Evolutionary conservation across 2,797 vertebrate species (phyloP).

Genomic region (Hippocampus kuda): DNA sequence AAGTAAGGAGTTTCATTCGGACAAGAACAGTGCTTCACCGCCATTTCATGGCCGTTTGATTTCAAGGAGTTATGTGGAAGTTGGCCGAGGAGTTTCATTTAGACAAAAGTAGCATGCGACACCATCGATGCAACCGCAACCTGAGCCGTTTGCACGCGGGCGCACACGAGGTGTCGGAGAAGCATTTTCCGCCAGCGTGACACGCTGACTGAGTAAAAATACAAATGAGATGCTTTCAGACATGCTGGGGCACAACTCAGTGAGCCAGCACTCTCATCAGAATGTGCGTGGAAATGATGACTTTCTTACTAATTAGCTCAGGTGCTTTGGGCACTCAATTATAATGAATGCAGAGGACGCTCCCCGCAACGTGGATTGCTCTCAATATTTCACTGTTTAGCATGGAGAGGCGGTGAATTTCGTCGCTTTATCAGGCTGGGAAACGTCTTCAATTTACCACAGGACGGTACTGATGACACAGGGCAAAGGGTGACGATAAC

Average conservation of each 20-base stretch:
- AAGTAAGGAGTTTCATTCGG: background rate
- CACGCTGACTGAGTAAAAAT: constrained; percentile 48
- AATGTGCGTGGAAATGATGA: background rate
- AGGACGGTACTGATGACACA: too few species aligned
- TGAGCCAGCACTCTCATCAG: constrained; percentile 1
- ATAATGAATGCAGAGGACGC: background rate
- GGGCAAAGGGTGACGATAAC: background rate
- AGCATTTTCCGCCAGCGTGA: constrained; percentile 40
- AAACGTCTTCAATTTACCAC: background rate
- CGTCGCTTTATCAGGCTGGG: background rate
- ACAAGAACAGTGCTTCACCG: background rate
- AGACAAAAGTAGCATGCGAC: constrained; percentile 42
- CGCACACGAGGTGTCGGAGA: constrained; percentile 30
- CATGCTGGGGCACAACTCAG: background rate
- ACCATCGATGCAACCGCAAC: background rate
- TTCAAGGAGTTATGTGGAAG: background rate
- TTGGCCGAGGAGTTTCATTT: background rate
- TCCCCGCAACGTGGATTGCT: background rate
- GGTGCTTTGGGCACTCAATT: constrained; percentile 1
- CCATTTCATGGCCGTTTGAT: background rate
- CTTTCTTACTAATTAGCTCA: constrained; percentile 5
- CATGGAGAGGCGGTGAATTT: background rate
- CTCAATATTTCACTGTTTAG: background rate
- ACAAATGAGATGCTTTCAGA: constrained; percentile 18
- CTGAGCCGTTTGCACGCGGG: constrained; percentile 32